These are phyloP conservation scores for Hydriomena furcata DNA, from an alignment of 2,888 invertebrate species.

Conservation along the genomic window DNA sequence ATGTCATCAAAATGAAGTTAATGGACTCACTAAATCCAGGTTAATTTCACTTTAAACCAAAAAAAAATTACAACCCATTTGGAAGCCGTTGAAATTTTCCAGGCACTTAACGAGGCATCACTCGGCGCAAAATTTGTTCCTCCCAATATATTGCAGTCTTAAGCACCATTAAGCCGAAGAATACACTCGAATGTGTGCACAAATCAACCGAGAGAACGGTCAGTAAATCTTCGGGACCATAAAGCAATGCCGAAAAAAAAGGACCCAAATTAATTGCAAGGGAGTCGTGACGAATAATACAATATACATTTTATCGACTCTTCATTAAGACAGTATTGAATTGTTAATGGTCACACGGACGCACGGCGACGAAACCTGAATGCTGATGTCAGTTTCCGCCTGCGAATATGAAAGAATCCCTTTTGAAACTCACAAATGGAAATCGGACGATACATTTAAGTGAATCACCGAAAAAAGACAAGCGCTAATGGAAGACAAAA, in stretches of 20 bases:
- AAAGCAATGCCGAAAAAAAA: slow-evolving; percentile 71
- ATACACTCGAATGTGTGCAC: slow-evolving; percentile 65
- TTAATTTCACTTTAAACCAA: slow-evolving; percentile 25
- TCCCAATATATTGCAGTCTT: slow-evolving; percentile 72
- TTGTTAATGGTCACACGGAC: slow-evolving; percentile 73
- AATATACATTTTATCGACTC: slow-evolving; percentile 79
- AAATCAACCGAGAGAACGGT: slow-evolving; percentile 67
- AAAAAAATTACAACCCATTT: slow-evolving; percentile 41
- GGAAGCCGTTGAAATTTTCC: slow-evolving; percentile 53
- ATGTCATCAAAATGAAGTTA: slow-evolving; percentile 22
- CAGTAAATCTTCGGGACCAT: slow-evolving; percentile 70
- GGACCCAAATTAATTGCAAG: slow-evolving; percentile 70
- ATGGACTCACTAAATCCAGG: slow-evolving; percentile 24
- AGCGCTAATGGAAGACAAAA: slow-evolving; percentile 79
- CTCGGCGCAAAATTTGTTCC: slow-evolving; percentile 68
- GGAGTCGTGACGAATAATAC: slow-evolving; percentile 70
- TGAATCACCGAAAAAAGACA: slow-evolving; percentile 66
- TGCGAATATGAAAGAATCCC: slow-evolving; percentile 39
- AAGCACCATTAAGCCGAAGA: slow-evolving; percentile 67
- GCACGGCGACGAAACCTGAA: slow-evolving; percentile 72
- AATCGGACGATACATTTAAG: slow-evolving; percentile 59
- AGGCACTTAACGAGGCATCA: slow-evolving; percentile 65
- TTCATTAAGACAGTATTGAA: slow-evolving; percentile 78
- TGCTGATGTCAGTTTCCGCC: slow-evolving; percentile 64
- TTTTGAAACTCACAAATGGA: slow-evolving; percentile 50